A percentile compares a stretch with the other conserved stretches of the same genome.
Conservation (phyloP, 1,140 invertebrate species). For the Thalassaphorura encarpata region DNA sequence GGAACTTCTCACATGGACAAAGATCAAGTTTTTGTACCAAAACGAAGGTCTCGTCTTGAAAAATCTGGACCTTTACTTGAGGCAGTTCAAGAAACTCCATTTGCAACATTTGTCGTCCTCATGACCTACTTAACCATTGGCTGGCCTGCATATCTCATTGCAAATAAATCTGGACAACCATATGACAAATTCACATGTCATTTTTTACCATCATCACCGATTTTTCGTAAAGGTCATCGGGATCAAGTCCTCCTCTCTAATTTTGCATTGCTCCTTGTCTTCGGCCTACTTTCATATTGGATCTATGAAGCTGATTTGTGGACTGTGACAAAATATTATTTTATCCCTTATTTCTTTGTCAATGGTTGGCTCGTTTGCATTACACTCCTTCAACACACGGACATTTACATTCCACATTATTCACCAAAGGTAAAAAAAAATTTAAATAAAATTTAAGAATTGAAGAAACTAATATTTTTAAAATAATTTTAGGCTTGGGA, state of each 20-base stretch:
- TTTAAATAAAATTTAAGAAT: too few species aligned
- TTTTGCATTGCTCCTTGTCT: background rate
- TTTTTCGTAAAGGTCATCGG: background rate
- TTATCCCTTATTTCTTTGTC: background rate
- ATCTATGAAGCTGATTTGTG: background rate
- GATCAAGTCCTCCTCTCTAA: background rate
- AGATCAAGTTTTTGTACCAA: background rate
- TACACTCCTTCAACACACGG: slow-evolving; percentile 3
- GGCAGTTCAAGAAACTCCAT: background rate
- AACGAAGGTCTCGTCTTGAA: background rate
- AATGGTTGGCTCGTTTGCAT: slow-evolving; percentile 1
- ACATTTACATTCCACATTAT: slow-evolving; percentile 2
- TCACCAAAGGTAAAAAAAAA: too few species aligned
- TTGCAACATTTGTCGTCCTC: background rate
- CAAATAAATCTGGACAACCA: background rate
- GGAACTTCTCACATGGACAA: background rate
- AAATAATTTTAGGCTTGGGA: too few species aligned
- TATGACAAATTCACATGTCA: background rate
- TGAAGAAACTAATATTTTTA: too few species aligned
- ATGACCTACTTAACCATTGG: background rate
- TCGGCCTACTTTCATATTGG: background rate
- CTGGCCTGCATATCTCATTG: slow-evolving; percentile 2
- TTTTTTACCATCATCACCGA: background rate
- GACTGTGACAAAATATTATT: background rate
- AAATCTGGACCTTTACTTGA: background rate